Base-by-base conservation (phyloP, 2,113 vertebrate species). In the Zeus faber region DNA sequence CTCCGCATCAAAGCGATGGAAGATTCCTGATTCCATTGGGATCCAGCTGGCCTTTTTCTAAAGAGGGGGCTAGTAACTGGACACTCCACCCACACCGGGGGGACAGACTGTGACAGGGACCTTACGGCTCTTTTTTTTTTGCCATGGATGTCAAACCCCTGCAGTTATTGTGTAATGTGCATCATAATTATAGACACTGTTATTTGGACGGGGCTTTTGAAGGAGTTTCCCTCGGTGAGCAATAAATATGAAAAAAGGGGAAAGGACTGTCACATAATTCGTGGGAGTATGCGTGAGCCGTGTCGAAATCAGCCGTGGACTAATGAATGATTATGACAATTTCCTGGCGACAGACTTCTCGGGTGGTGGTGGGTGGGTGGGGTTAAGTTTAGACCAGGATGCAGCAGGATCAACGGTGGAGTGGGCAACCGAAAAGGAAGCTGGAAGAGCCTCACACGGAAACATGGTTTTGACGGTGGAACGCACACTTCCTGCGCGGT, bases 291-390 rank as follows among this genome's bases (percentile, higher is more conserved):
- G 45, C 18, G 22, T 13, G 54, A 54, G 46, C 46, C 25, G 22
- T 33, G 41, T 22, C 46, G 26, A 45, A 46, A 54, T 55, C 26
- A 31, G 2, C 22, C 22, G 6, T 26, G n/a, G 47, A 58, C 56
- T 73, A 75, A 81, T 75, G 70, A 62, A 69, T 67, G 58, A 29
- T 24, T 47, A 50, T 33, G 41, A 68, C 64, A 27, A 65, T 33
- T 86, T 84, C 77, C 77, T 81, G 81, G 77, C 58, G 53, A 58
- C 67, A 58, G 58, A 49, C 29, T 67, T 62, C 61, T 41, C 6
- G 61, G 35, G 21, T 63, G 69, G 75, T 54, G 80, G 73, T 33
- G 57, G 48, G 47, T 54, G 59, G 68, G 67, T 54, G 65, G 48
- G 58, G 58, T 63, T 67, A 9, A 43, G 54, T 62, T 75, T 58